phyloP scores from a whole-genome alignment of 2,888 invertebrate species.

The Zygogramma bicolorata region DNA sequence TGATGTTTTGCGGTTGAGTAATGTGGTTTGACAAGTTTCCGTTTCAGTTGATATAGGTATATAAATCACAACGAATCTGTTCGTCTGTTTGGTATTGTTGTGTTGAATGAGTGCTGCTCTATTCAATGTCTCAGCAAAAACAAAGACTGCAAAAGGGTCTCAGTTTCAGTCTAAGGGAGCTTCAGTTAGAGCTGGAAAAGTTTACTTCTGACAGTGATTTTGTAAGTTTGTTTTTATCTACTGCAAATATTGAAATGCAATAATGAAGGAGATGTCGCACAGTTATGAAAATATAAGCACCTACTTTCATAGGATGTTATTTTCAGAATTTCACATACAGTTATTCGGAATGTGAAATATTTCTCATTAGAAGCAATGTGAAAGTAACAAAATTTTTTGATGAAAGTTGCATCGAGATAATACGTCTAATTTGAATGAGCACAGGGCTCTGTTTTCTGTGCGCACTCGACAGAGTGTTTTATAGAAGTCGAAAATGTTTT shows the following conservation, averaged over 20 bases:
- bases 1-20: not conserved
- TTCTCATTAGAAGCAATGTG: no score
- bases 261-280: no score
- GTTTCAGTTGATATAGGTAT: not conserved
- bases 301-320: no score
- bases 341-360: no score
- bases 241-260: not conserved
- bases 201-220: slow-evolving; percentile 41
- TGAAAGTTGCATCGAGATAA: no score
- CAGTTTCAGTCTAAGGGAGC: slow-evolving; percentile 59
- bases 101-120: not conserved
- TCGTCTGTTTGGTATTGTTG: not conserved
- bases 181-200: slow-evolving; percentile 58
- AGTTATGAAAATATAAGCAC: no score
- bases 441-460: no score
- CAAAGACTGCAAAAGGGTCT: slow-evolving; percentile 53
- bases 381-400: no score
- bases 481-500: no score
- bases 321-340: no score
- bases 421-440: no score
- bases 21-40: not conserved
- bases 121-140: slow-evolving; percentile 17
- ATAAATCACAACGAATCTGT: not conserved
- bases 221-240: slow-evolving; percentile 29
- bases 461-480: no score